These are phyloP conservation scores for Enteromius afrohamiltoni DNA, from an alignment of 2,797 vertebrate genomes.

Conservation along the genomic window DNA sequence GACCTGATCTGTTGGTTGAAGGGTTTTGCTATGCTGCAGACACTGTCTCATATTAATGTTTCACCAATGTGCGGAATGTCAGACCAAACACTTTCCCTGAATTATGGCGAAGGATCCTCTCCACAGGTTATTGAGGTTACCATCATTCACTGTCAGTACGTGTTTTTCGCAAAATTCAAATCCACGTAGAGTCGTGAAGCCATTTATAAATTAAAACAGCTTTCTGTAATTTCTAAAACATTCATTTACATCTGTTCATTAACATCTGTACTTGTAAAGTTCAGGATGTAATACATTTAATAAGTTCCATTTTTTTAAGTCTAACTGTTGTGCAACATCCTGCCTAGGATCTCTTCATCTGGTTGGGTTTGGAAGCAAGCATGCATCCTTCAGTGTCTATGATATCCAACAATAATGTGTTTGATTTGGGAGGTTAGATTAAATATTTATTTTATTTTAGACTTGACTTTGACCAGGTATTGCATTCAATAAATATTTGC, in stretches of 20 bases:
- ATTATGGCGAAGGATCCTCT: conserved; percentile 37
- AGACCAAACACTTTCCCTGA: conserved; percentile 46
- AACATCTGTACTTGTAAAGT: neutral
- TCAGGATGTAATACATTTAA: neutral
- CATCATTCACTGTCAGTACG: conserved; percentile 34
- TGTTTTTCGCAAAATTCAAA: neutral
- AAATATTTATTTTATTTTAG: neutral
- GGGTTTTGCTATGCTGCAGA: conserved; percentile 17
- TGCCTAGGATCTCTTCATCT: neutral
- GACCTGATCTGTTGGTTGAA: conserved; percentile 46
- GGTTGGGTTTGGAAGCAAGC: neutral
- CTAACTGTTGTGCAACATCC: neutral
- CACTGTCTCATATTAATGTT: conserved; percentile 47
- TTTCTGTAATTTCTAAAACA: neutral
- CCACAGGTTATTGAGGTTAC: conserved; percentile 37
- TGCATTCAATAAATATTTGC: neutral
- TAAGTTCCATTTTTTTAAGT: neutral
- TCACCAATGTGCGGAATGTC: conserved; percentile 48
- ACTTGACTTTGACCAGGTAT: too few relatives aligned
- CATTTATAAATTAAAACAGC: neutral
- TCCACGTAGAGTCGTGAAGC: neutral
- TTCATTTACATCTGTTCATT: neutral
- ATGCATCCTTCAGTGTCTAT: neutral
- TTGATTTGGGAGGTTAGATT: neutral
- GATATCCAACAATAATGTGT: neutral